These are phyloP conservation scores for Heteromyza rotundicornis DNA, from an alignment of 2,888 invertebrate genomes.

Conservation along the genomic window DNA sequence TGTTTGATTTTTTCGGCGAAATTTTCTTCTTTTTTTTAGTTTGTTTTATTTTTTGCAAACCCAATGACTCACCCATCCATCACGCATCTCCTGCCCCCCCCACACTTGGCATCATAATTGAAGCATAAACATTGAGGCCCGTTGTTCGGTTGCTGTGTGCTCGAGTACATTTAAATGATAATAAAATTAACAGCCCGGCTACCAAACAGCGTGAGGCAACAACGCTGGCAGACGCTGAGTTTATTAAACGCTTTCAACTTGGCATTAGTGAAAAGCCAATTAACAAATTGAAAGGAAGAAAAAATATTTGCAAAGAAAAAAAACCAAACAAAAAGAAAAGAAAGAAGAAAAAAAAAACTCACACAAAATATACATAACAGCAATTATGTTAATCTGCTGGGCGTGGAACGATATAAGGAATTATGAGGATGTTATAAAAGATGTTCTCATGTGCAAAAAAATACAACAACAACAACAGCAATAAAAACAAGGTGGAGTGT, in stretches of 20 bases:
- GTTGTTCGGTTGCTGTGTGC: background rate
- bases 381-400: constrained; percentile 11
- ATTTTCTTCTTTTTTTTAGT: constrained; percentile 3
- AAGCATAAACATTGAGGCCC: background rate
- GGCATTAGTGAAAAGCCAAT: no score
- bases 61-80: background rate
- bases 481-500: no score
- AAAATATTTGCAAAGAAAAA: background rate
- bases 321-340: background rate
- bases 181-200: constrained; percentile 12
- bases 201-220: no score
- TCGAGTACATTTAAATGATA: background rate
- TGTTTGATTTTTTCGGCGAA: background rate
- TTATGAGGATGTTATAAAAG: background rate
- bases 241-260: background rate
- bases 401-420: constrained; percentile 10
- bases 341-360: background rate
- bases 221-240: no score
- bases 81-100: background rate
- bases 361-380: background rate
- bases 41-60: constrained; percentile 1
- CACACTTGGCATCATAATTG: background rate
- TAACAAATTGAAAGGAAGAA: no score
- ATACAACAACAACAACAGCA: no score
- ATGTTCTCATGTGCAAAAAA: background rate